A percentile compares a stretch with the other conserved stretches of the same genome.
These are phyloP conservation scores for Brachyhypopomus occidentalis DNA, from an alignment of 2,113 vertebrate genomes.

Conservation along the genomic window DNA sequence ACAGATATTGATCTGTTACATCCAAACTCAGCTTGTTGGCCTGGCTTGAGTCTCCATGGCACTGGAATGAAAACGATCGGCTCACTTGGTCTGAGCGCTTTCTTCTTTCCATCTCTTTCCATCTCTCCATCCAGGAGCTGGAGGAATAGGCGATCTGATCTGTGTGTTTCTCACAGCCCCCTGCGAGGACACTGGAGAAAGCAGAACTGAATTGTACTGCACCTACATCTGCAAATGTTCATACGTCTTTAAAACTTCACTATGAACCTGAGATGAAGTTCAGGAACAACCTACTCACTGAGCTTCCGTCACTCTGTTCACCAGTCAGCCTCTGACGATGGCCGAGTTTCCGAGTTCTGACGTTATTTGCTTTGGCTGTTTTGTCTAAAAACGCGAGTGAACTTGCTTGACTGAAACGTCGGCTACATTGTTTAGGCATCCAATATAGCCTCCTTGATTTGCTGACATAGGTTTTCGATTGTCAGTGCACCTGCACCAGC, in stretches of 20 bases:
- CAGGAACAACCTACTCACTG: no score
- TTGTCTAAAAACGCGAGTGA: no score
- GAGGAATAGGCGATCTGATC: conserved; percentile 26
- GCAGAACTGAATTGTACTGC: no score
- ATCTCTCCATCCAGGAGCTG: conserved; percentile 13
- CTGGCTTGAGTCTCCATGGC: conserved; percentile 4
- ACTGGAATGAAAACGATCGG: conserved; percentile 35
- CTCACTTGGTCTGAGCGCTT: conserved; percentile 20
- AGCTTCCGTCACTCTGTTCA: no score
- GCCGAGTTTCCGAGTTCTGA: no score
- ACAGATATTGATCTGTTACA: conserved; percentile 36
- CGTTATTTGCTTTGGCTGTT: no score
- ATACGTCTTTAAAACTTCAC: no score
- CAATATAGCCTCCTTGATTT: neutral
- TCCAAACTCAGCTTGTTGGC: conserved; percentile 1
- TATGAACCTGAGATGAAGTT: no score
- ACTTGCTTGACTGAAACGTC: no score
- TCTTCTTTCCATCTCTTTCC: conserved; percentile 34
- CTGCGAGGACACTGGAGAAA: no score
- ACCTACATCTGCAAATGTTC: no score
- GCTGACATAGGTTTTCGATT: neutral
- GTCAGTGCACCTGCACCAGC: neutral
- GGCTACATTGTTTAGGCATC: neutral
- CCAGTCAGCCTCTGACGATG: no score
- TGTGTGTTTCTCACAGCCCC: conserved; percentile 31